Evolutionary conservation across 2,797 vertebrate genomes (phyloP), one percentile per base, ranked within the genome.

Genomic region (Clarias laeviceps): DNA sequence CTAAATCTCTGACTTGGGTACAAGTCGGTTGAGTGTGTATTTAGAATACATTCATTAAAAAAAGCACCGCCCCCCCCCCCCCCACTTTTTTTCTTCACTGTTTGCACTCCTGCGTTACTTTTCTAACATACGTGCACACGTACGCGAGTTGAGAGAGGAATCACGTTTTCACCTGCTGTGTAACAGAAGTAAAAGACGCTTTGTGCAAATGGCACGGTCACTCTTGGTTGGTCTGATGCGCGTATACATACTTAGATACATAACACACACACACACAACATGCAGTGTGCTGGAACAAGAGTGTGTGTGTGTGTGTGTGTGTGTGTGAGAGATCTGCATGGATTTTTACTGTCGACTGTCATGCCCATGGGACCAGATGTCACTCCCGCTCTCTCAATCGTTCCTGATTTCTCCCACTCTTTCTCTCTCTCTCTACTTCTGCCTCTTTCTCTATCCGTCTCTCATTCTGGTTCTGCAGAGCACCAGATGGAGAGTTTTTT

Each of bases 331-430:
- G 92, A 94, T 93, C 89, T 90, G 87, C 91, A 94, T 91, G 91
- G 92, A 94, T 92, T 93, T 94, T 89, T 80, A 40, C 62, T 80
- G 61, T 80, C 61, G 62, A 94, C 94, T 94, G 94, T 94, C 90
- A 89, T 93, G 93, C 93, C 94, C 94, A 94, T 92, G 93, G 93
- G 94, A 95, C 93, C 94, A 95, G 94, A 95, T 95, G 94, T 95
- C 94, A 92, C 92, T 94, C 93, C 92, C 92, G 92, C 91, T 92
- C 91, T 86, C 92, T 94, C 93, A 94, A 93, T 94, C 93, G 91
- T 92, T 91, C 91, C 90, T 91, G 91, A 93, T 88, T 90, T 56
- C 64, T 54, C 57, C 76, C 70, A 57, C 45, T 73, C 40, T 34
- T 32, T 81, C 79, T 50, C 34, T 64, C 72, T 64, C 54, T 59